Evolutionary conservation across 2,888 invertebrate species (phyloP), one percentile per base, ranked within the genome.

Genomic region (Boloria euphrosyne): DNA sequence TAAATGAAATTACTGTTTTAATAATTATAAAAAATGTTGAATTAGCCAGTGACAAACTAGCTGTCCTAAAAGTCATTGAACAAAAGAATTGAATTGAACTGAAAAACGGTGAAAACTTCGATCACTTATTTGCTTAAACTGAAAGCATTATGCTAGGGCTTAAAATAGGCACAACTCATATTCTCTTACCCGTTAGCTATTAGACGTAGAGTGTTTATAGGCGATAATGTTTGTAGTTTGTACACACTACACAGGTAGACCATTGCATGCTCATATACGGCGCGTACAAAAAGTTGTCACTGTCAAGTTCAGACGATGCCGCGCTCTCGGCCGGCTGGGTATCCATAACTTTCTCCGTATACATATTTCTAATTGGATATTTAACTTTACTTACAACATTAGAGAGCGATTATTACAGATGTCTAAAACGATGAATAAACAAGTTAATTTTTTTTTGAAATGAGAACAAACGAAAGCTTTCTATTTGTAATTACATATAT

Each of bases 211-310:
- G 63, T 70, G 65, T 70, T 68, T 70, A 68, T 66, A 61, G 68
- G 50, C 50, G 54, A 60, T 69, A 66, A 62, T 67, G 65, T 67
- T 59, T 59, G 49, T n/a, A 22, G 22, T 22, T 22, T 22, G 22
- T 22, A 22, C 22, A 22, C 22, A 22, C 22, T 51, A 46, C 65
- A 65, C 62, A 54, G 60, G 59, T 64, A 58, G 69, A 65, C 17
- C 62, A 67, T 71, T 71, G 69, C 71, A 67, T 69, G 61, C 17
- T 38, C 71, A 61, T 71, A 71, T 69, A 71, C 38, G 52, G 65
- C 44, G 31, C 49, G 57, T 27, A 63, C 55, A 71, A 71, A 71
- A 71, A 71, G 67, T 69, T 44, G 67, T 52, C 69, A 57, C 58
- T 58, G 62, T 69, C 63, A 27, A 50, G 61, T 65, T 52, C 54